Conservation (phyloP, 2,888 invertebrate genomes). For the Allolobophora icterica region DNA sequence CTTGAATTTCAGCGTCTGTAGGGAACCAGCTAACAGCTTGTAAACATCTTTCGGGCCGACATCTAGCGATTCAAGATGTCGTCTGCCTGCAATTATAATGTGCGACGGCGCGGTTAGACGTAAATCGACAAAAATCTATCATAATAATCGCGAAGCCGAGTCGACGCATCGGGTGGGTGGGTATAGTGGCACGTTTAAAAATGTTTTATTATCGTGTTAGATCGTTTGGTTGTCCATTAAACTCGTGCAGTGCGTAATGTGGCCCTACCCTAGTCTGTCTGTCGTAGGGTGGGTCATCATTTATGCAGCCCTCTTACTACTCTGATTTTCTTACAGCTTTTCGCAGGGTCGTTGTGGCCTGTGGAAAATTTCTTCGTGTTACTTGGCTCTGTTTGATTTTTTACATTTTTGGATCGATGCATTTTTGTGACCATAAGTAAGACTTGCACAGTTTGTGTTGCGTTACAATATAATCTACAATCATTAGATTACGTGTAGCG, state of each 20-base stretch:
- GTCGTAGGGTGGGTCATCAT: not conserved
- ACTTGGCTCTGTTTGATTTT: not conserved
- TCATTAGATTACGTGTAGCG: not conserved
- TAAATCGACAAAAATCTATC: not conserved
- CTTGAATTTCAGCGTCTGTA: not conserved
- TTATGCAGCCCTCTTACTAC: not conserved
- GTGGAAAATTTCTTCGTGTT: not conserved
- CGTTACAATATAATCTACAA: too few relatives aligned
- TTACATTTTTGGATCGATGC: not conserved
- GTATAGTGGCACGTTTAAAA: conserved; percentile 17
- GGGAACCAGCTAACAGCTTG: not conserved
- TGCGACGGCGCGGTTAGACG: conserved; percentile 1
- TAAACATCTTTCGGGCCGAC: conserved; percentile 23
- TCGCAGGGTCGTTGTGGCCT: not conserved
- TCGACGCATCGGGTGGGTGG: not conserved
- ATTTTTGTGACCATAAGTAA: not conserved
- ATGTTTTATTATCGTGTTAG: conserved; percentile 5
- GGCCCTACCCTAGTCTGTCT: conserved; percentile 13
- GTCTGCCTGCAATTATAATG: conserved; percentile 23
- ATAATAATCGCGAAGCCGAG: conserved; percentile 10
- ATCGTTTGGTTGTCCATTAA: not conserved
- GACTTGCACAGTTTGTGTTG: not conserved
- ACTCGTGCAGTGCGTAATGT: not conserved
- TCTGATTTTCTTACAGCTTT: not conserved
- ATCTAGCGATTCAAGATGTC: conserved; percentile 29